Percentiles rank a stretch among this genome's conserved stretches.
Conservation (phyloP, 1,140 invertebrate genomes). For the Antheraea mylitta region DNA sequence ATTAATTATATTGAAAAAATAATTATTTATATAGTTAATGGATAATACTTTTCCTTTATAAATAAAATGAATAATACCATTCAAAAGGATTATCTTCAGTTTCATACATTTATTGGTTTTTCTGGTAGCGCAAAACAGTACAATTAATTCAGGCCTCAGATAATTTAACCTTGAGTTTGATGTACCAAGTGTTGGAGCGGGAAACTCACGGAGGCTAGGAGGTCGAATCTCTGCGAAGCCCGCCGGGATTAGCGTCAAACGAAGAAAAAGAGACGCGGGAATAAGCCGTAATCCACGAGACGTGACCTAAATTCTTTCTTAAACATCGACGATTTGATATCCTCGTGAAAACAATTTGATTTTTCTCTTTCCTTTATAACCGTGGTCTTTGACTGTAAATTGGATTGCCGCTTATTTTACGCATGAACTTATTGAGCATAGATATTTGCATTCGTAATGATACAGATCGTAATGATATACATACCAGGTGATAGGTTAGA, state of each 20-base stretch:
- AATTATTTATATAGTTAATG: no score
- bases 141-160: background rate
- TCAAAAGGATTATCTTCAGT: background rate
- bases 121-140: background rate
- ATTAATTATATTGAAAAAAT: no score
- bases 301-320: constrained; percentile 69
- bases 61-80: background rate
- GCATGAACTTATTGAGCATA: constrained; percentile 26
- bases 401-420: constrained; percentile 42
- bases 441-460: constrained; percentile 9
- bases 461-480: no score
- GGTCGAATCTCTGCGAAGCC: constrained; percentile 48
- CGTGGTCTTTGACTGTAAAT: constrained; percentile 42
- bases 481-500: no score
- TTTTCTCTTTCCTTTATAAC: constrained; percentile 46
- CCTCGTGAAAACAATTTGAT: constrained; percentile 65
- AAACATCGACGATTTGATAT: constrained; percentile 69
- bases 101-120: no score
- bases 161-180: constrained; percentile 41
- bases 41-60: background rate
- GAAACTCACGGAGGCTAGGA: constrained; percentile 32
- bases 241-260: constrained; percentile 67
- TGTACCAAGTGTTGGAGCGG: constrained; percentile 26
- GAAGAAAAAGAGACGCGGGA: constrained; percentile 71
- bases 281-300: constrained; percentile 71